These are phyloP conservation scores for Nasonia longicornis DNA, from an alignment of 1,140 invertebrate species.

Conservation along the genomic window DNA sequence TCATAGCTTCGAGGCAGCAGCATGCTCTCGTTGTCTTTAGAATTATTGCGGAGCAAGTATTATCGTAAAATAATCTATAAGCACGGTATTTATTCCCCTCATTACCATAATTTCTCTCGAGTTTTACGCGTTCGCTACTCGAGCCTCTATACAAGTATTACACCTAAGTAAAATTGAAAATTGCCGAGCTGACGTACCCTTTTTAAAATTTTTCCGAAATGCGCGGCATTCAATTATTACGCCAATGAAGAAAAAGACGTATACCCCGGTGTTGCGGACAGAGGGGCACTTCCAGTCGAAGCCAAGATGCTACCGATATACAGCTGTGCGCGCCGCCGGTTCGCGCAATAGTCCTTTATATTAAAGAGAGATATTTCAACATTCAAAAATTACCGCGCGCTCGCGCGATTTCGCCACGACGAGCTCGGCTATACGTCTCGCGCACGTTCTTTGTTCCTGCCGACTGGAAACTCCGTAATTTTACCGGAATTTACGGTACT, in stretches of 20 bases:
- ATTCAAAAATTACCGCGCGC: conserved; percentile 2
- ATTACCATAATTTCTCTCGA: not conserved
- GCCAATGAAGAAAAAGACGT: too few relatives aligned
- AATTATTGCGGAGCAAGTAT: not conserved
- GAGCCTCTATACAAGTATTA: not conserved
- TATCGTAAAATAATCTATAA: conserved; percentile 1
- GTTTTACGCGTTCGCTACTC: not conserved
- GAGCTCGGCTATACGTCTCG: not conserved
- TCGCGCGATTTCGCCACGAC: not conserved
- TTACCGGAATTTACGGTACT: not conserved
- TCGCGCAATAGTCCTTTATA: not conserved
- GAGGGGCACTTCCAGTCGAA: too few relatives aligned
- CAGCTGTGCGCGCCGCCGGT: not conserved
- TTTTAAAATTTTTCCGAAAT: not conserved
- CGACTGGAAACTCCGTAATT: not conserved
- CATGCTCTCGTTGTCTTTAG: not conserved
- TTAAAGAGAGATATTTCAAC: not conserved
- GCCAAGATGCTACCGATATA: not conserved
- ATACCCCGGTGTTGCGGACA: too few relatives aligned
- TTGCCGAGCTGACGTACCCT: not conserved
- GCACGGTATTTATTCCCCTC: not conserved
- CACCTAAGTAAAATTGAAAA: not conserved
- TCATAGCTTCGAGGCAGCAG: not conserved
- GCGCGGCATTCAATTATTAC: too few relatives aligned
- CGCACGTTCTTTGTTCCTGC: not conserved